A percentile compares a stretch with the other conserved stretches of the same genome.
These are phyloP conservation scores for Leptosomus discolor DNA, from an alignment of 2,113 vertebrate species.

Conservation along the genomic window DNA sequence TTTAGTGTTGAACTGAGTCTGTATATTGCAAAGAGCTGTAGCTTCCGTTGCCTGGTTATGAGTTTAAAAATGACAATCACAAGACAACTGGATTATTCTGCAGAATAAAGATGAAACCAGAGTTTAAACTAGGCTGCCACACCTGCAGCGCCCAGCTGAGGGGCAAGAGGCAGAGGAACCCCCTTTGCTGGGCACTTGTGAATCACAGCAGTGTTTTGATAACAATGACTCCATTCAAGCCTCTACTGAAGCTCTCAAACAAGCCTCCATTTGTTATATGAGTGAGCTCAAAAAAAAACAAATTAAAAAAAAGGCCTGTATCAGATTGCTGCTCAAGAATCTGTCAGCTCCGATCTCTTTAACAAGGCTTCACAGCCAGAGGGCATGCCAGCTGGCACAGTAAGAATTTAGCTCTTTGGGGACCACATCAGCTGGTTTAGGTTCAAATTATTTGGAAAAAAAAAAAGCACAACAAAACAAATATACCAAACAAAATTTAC, in stretches of 20 bases:
- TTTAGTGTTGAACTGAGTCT: not conserved
- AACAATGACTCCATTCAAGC: constrained; percentile 64
- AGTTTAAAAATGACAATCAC: not conserved
- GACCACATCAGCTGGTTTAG: constrained; percentile 35
- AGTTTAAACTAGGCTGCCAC: constrained; percentile 12
- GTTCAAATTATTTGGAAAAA: not conserved
- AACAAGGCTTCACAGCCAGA: constrained; percentile 64
- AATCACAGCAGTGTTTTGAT: constrained; percentile 56
- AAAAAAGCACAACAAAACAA: not conserved
- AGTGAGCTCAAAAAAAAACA: constrained; percentile 32
- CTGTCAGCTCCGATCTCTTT: constrained; percentile 63
- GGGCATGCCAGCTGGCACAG: constrained; percentile 61
- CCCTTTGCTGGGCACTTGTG: constrained; percentile 27
- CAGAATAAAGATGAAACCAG: not conserved
- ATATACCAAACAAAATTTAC: not conserved
- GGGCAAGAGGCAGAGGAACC: constrained; percentile 16
- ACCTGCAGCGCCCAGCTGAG: constrained; percentile 64
- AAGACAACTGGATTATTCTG: not conserved
- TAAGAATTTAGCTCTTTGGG: constrained; percentile 18
- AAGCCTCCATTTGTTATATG: constrained; percentile 66
- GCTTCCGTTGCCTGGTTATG: not conserved
- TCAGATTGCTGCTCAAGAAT: constrained; percentile 68
- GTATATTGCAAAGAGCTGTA: not conserved
- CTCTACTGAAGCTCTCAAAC: constrained; percentile 45
- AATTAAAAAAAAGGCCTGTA: constrained; percentile 26